Conservation (phyloP, 2,797 vertebrate genomes). For the Alca torda region DNA sequence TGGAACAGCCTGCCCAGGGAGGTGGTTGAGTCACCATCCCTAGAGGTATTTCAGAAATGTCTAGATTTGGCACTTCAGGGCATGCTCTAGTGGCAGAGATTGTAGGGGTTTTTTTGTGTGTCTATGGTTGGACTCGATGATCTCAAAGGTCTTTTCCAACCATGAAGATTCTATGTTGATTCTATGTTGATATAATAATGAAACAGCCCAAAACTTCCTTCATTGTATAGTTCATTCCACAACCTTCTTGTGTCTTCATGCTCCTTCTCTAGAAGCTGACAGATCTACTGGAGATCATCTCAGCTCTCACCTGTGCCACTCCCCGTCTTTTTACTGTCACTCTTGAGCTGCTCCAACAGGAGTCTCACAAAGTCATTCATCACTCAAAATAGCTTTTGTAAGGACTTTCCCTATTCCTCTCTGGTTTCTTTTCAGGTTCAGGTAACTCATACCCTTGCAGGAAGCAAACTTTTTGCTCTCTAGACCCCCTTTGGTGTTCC, state of each 20-base stretch:
- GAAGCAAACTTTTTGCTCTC: background rate
- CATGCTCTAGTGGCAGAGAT: no score
- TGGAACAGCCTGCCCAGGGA: no score
- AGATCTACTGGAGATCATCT: background rate
- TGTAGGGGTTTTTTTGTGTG: no score
- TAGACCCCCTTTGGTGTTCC: background rate
- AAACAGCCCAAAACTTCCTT: background rate
- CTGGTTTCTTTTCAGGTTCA: background rate
- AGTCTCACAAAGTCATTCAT: background rate
- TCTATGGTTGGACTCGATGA: no score
- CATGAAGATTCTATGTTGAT: no score
- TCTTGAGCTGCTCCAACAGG: background rate
- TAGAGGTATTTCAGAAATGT: no score
- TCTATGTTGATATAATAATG: background rate
- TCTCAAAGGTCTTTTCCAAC: no score
- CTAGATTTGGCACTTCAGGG: no score
- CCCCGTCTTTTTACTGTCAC: background rate
- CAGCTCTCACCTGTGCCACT: background rate
- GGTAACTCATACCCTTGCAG: background rate
- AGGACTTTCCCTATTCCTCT: background rate
- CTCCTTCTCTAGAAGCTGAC: background rate
- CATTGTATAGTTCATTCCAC: background rate
- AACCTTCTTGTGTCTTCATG: background rate
- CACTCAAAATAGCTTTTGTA: background rate
- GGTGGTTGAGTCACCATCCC: no score